Conservation (phyloP, 2,888 invertebrate genomes). For the Plebejus melissa region DNA sequence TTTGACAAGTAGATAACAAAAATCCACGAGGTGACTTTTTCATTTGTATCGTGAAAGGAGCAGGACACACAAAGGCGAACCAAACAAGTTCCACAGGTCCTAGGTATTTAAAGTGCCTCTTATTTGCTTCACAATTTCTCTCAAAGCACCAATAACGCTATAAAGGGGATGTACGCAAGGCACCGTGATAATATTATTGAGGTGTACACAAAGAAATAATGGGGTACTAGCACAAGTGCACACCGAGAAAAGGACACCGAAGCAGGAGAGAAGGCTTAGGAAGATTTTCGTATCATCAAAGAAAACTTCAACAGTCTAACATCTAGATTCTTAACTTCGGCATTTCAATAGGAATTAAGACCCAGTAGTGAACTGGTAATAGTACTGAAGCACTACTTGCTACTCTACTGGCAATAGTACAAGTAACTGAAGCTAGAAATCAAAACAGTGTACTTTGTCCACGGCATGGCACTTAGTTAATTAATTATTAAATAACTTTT, state of each 20-base stretch:
- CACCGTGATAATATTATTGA: slow-evolving; percentile 55
- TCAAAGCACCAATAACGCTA: slow-evolving; percentile 55
- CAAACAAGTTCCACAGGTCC: slow-evolving; percentile 59
- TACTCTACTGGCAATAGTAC: not conserved
- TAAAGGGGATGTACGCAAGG: slow-evolving; percentile 51
- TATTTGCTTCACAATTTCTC: slow-evolving; percentile 61
- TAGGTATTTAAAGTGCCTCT: slow-evolving; percentile 53
- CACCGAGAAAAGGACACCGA: not conserved
- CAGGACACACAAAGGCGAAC: slow-evolving; percentile 39
- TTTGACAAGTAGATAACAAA: slow-evolving; percentile 13
- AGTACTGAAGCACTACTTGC: not conserved
- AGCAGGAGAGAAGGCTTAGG: not conserved
- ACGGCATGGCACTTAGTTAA: not conserved
- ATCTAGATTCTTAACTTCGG: not conserved
- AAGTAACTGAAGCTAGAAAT: not conserved
- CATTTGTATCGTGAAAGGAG: slow-evolving; percentile 38
- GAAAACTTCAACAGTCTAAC: not conserved
- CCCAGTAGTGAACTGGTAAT: not conserved
- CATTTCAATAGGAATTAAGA: not conserved
- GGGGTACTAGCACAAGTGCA: slow-evolving; percentile 35
- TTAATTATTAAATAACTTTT: slow-evolving; percentile 5
- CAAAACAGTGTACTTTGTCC: slow-evolving; percentile 8
- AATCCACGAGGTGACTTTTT: slow-evolving; percentile 8
- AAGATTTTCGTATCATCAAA: not conserved
- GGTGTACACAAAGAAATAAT: slow-evolving; percentile 46